Evolutionary conservation across 2,888 invertebrate genomes (phyloP), one percentile per base, ranked within the genome.

Genomic region (Agonopterix arenella): DNA sequence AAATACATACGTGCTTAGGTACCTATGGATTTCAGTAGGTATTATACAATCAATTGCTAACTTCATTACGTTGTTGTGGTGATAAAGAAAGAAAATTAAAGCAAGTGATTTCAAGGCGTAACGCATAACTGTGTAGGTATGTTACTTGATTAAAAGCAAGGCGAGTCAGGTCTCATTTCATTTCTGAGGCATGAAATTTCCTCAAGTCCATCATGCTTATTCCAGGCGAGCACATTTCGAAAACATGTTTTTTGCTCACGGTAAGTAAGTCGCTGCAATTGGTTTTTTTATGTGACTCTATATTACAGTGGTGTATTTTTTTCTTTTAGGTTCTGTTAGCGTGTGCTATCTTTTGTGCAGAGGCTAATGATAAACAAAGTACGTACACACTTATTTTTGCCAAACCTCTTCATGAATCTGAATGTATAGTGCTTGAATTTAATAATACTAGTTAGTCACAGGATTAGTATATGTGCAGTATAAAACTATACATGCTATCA

Each of bases 121-220:
- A 52, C 66, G 68, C 59, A 51, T 50, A 52, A 56, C 58, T 59
- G 60, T 64, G 64, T 63, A 62, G 51, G 64, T 64, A 62, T 51
- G 64, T 64, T 62, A 54, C 46, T 45, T 45, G 41, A 80, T 82
- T 73, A 79, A 81, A 80, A 72, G 63, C 79, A 77, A 51, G 58
- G 70, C 80, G 64, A 55, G 67, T 62, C 75, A 59, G 56, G 52
- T 53, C 41, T 49, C 47, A 50, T 46, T 58, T 57, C 50, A 55
- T 52, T 56, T 48, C 10, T 45, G 44, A 45, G 50, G 49, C 49
- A 55, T 49, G 28, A 28, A 28, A 28, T 28, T 28, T 47, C 48
- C 42, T 44, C 48, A 62, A 64, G 60, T 56, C 48, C 54, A 67
- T 54, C 68, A 76, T 76, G 76, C 49, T 64, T 60, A 61, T 64